These are phyloP conservation scores for Myotis yumanensis DNA, from an alignment of 2,113 vertebrate genomes.

Conservation along the genomic window DNA sequence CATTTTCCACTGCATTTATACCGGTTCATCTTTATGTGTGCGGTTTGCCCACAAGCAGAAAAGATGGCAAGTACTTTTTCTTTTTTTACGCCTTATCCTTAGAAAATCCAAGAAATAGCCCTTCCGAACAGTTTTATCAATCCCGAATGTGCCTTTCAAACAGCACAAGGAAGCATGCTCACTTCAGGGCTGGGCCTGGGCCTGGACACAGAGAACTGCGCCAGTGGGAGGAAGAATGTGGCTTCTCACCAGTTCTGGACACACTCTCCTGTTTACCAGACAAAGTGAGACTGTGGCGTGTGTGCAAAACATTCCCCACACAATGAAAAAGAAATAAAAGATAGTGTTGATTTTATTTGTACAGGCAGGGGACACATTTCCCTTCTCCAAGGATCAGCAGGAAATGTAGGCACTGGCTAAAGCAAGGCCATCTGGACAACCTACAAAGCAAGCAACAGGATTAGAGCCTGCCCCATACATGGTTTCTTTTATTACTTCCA, in stretches of 20 bases:
- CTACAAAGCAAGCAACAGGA: slow-evolving; percentile 32
- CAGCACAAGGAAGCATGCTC: background rate
- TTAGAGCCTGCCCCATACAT: background rate
- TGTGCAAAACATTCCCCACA: background rate
- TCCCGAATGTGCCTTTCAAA: background rate
- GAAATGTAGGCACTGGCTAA: slow-evolving; percentile 59
- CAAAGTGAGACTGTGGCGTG: slow-evolving; percentile 31
- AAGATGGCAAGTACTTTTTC: background rate
- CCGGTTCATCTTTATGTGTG: background rate
- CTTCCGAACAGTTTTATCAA: background rate
- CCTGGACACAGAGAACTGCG: background rate
- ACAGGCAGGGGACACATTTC: slow-evolving; percentile 29
- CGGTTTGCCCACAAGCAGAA: background rate
- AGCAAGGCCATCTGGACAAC: slow-evolving; percentile 33
- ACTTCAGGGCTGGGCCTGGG: background rate
- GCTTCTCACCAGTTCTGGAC: slow-evolving; percentile 1
- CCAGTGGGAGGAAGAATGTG: slow-evolving; percentile 40
- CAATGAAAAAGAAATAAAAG: background rate
- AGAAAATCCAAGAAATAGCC: background rate
- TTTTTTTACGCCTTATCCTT: background rate
- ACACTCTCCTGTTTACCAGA: background rate
- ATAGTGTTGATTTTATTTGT: slow-evolving; percentile 48
- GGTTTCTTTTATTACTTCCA: slow-evolving; percentile 58
- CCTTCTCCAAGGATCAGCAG: slow-evolving; percentile 44
- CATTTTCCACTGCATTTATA: background rate